These are phyloP conservation scores for Nomada ruficornis DNA, from an alignment of 2,888 invertebrate genomes.

Conservation along the genomic window DNA sequence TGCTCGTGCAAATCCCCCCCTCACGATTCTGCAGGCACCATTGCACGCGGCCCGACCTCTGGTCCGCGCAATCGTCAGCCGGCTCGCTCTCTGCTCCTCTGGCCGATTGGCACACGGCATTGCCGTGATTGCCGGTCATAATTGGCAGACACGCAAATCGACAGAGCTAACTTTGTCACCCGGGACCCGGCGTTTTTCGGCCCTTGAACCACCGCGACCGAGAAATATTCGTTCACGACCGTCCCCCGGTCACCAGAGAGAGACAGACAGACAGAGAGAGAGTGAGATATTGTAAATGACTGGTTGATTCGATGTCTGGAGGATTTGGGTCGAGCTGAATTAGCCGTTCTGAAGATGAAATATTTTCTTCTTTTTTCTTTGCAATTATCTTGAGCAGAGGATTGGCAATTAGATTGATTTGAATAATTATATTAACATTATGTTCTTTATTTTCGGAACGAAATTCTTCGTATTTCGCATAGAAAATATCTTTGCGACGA, in stretches of 20 bases:
- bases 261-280: too few species aligned
- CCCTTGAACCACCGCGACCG: slow-evolving; percentile 4
- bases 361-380: too few species aligned
- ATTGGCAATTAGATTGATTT: too few species aligned
- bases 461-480: too few species aligned
- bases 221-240: slow-evolving; percentile 4
- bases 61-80: slow-evolving; percentile 29
- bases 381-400: too few species aligned
- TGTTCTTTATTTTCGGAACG: too few species aligned
- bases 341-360: too few species aligned
- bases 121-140: slow-evolving; percentile 31
- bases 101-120: slow-evolving; percentile 44
- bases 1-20: slow-evolving; percentile 46
- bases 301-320: not conserved
- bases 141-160: slow-evolving; percentile 53
- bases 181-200: not conserved
- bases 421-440: too few species aligned
- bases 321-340: too few species aligned
- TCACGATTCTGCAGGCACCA: not conserved
- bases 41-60: slow-evolving; percentile 37
- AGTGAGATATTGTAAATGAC: not conserved
- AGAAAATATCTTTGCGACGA: too few species aligned
- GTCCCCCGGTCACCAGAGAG: too few species aligned
- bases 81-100: slow-evolving; percentile 23
- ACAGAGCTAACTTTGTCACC: slow-evolving; percentile 12